Percentiles rank a stretch among this genome's conserved stretches.
phyloP scores from a whole-genome alignment of 1,140 invertebrate genomes.

The Drosophila varians region DNA sequence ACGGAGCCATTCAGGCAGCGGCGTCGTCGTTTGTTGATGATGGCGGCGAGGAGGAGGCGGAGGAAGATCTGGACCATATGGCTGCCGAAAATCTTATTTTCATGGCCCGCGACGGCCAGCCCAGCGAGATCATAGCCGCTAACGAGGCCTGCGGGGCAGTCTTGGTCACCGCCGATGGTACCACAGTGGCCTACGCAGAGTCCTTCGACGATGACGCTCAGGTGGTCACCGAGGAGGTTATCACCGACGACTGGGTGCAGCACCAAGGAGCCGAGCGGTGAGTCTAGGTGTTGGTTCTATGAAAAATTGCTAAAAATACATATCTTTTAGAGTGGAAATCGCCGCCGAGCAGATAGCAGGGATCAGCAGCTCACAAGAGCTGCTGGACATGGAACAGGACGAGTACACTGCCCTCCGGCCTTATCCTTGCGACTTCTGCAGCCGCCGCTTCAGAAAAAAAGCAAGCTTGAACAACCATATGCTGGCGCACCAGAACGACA shows the following conservation, averaged over 20 bases:
- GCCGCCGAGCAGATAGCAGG: conserved; percentile 86
- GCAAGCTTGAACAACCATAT: conserved; percentile 93
- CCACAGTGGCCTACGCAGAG: conserved; percentile 84
- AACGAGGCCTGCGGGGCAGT: conserved; percentile 80
- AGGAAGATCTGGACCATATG: conserved; percentile 85
- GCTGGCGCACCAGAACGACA: conserved; percentile 91
- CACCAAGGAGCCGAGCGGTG: conserved; percentile 89
- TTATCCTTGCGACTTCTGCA: conserved; percentile 93
- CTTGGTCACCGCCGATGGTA: conserved; percentile 83
- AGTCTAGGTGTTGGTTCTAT: conserved; percentile 5
- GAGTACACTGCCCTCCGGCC: conserved; percentile 91
- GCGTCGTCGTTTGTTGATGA: conserved; percentile 12
- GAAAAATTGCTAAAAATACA: background rate
- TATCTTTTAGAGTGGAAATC: conserved; percentile 86
- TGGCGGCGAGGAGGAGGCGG: conserved; percentile 42
- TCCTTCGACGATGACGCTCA: conserved; percentile 81
- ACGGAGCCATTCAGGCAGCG: conserved; percentile 37
- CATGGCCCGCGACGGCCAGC: conserved; percentile 85
- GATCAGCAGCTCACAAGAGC: conserved; percentile 85
- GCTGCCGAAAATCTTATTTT: conserved; percentile 87
- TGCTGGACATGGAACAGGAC: conserved; percentile 91
- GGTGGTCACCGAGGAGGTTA: conserved; percentile 89
- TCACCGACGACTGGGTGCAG: conserved; percentile 90
- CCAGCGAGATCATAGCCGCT: conserved; percentile 72
- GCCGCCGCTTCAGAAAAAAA: conserved; percentile 91